These are phyloP conservation scores for Nycticebus coucang DNA, from an alignment of 2,113 vertebrate species.

Conservation along the genomic window DNA sequence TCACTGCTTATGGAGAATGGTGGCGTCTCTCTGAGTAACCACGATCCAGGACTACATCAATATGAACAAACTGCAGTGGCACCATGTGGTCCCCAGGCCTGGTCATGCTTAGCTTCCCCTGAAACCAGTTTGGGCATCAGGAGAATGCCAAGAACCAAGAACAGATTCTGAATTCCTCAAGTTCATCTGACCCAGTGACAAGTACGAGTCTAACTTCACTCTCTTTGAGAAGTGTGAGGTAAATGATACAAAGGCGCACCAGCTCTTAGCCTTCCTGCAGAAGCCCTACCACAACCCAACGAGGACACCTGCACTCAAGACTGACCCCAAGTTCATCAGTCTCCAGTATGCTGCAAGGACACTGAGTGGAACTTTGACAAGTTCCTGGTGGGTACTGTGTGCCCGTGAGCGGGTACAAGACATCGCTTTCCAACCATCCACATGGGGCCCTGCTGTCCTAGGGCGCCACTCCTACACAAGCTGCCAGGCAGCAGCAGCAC, in stretches of 20 bases:
- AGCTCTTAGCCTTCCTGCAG: constrained; percentile 88
- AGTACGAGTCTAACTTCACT: constrained; percentile 90
- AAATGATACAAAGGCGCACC: constrained; percentile 90
- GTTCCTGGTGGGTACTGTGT: constrained; percentile 90
- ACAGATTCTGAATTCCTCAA: constrained; percentile 85
- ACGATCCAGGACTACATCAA: constrained; percentile 92
- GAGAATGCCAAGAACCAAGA: constrained; percentile 90
- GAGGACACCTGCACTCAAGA: constrained; percentile 87
- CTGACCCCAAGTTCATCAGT: constrained; percentile 88
- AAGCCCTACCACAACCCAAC: constrained; percentile 85
- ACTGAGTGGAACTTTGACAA: constrained; percentile 98
- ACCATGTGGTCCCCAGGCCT: constrained; percentile 84
- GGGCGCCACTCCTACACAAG: background rate
- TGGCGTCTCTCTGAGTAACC: constrained; percentile 94
- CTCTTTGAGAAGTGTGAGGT: constrained; percentile 92
- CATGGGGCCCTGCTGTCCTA: constrained; percentile 89
- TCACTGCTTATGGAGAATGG: constrained; percentile 91
- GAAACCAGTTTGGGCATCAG: constrained; percentile 95
- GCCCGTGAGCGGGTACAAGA: constrained; percentile 93
- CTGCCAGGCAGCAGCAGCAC: constrained; percentile 46
- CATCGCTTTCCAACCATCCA: constrained; percentile 90
- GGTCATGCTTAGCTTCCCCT: constrained; percentile 92
- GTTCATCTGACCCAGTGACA: constrained; percentile 88
- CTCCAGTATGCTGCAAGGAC: constrained; percentile 92
- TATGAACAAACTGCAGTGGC: constrained; percentile 92